Base-by-base conservation (phyloP, 35 echinoderm and acorn worm species). In the Apostichopus californicus region DNA sequence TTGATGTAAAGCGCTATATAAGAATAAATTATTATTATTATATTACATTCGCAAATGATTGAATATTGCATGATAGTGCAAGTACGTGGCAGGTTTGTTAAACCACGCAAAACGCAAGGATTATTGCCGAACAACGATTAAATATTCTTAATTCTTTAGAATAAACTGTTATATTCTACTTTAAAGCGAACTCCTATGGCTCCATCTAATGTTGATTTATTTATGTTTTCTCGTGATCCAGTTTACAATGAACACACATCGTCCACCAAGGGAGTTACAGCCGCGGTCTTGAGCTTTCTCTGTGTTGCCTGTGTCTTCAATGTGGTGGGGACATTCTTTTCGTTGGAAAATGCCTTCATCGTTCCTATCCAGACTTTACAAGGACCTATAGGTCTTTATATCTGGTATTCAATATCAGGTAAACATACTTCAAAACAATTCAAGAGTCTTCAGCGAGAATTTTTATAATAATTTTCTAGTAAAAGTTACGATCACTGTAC, bases 321-420 rank as follows among this genome's bases (percentile, higher is more conserved):
- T n/a, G 57, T 85, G 55, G 57, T 85, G 5, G 81, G 81, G 57
- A 85, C 18, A 61, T 22, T 85, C 20, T 58, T 85, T 6, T 85
- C 81, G 17, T 7, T 85, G 81, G 81, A 85, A 85, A 85, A 85
- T 58, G 17, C n/a, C 14, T 85, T 85, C 55, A 85, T 85, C 57
- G 7, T 85, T 21, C 81, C 81, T 12, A n/a, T 58, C 5, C 81
- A 85, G 56, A 85, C 81, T 9, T 85, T 85, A 11, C 81, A 85
- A 85, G 81, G 81, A 85, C 81, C 81, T 3, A 58, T 57, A 58
- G 81, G 81, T 18, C 81, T 85, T 4, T 83, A 83, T 56, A 25
- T 83, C 17, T 83, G 80, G 80, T 83, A 83, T 14, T 46, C 34
- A 55, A 83, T 83, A 55, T 25, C 80, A 83, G 53, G 80, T 83